phyloP scores from a whole-genome alignment of 2,888 invertebrate genomes.

The Rotaria magnacalcarata region DNA sequence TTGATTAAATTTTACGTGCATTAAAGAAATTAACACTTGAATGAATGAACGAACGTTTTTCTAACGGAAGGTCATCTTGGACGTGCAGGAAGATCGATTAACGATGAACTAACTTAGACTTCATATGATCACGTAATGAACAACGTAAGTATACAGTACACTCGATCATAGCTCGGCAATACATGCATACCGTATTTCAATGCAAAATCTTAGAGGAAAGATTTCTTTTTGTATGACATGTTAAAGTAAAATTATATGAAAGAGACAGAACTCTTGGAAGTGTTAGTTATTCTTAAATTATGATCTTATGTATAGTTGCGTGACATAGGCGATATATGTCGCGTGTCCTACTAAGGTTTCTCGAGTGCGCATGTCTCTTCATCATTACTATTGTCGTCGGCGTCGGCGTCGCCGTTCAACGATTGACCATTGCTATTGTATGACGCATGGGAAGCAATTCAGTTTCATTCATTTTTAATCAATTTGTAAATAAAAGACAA shows the following conservation, averaged over 20 bases:
- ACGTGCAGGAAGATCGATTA: neutral
- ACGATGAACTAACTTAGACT: neutral
- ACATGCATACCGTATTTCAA: no score
- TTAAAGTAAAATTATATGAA: neutral
- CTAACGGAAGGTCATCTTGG: neutral
- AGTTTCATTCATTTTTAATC: conserved; percentile 34
- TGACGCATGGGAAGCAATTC: conserved; percentile 26
- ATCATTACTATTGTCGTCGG: neutral
- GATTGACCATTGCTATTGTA: neutral
- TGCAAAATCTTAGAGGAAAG: no score
- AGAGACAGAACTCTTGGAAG: neutral
- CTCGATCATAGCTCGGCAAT: neutral
- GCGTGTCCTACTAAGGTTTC: neutral
- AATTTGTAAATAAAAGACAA: conserved; percentile 33
- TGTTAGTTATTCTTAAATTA: conserved; percentile 16
- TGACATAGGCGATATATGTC: conserved; percentile 25
- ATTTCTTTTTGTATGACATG: no score
- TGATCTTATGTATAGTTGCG: neutral
- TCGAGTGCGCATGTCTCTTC: conserved; percentile 7
- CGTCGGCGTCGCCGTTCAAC: neutral
- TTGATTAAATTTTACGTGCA: conserved; percentile 6
- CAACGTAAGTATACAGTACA: neutral
- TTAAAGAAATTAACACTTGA: neutral
- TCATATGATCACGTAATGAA: neutral
- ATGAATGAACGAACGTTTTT: conserved; percentile 1